A percentile compares a stretch with the other conserved stretches of the same genome.
These are phyloP conservation scores for Carabus problematicus DNA, from an alignment of 2,888 invertebrate genomes.

Conservation along the genomic window DNA sequence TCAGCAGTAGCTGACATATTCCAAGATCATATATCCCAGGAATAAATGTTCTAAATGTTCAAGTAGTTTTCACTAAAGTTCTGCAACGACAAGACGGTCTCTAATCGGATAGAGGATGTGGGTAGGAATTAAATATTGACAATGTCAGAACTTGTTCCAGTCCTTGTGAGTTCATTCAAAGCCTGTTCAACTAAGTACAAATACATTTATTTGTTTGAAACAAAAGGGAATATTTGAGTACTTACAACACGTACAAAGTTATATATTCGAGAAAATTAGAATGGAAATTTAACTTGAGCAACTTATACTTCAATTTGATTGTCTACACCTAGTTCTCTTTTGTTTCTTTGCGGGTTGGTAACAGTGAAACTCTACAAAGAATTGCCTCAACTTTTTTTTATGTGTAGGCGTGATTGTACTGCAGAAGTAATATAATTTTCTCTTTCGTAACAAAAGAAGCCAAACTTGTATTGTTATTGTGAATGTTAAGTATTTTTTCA, in stretches of 20 bases:
- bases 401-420: neutral
- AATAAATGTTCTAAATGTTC: too few species aligned
- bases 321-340: neutral
- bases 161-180: neutral
- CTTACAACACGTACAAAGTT: neutral
- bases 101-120: too few species aligned
- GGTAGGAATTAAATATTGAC: too few species aligned
- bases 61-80: too few species aligned
- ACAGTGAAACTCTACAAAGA: conserved; percentile 12
- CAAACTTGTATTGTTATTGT: too few species aligned
- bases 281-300: conserved; percentile 1
- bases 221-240: conserved; percentile 8
- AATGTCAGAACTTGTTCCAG: too few species aligned
- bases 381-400: conserved; percentile 1
- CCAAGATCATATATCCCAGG: too few species aligned
- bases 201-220: conserved; percentile 11
- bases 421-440: too few species aligned
- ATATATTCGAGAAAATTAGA: conserved; percentile 5
- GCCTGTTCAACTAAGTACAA: neutral
- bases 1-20: too few species aligned
- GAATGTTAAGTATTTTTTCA: too few species aligned
- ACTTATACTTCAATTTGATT: conserved; percentile 21
- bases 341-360: conserved; percentile 2
- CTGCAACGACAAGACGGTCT: too few species aligned
- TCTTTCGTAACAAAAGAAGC: too few species aligned